A percentile compares a stretch with the other conserved stretches of the same genome.
phyloP scores from a whole-genome alignment of 2,113 vertebrate species.

The Chamaetylas fuelleborni region DNA sequence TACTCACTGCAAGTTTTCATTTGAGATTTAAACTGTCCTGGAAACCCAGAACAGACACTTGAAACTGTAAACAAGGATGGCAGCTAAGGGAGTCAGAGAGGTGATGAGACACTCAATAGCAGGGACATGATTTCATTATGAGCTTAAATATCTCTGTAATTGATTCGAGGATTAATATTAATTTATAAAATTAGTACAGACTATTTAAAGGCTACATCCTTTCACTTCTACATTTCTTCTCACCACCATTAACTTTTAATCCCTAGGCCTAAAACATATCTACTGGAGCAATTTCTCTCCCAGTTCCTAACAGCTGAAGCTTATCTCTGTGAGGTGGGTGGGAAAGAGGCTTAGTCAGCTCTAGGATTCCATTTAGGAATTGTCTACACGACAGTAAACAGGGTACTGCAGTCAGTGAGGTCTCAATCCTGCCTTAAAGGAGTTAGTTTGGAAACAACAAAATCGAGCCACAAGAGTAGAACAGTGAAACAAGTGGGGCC shows the following conservation, averaged over 20 bases:
- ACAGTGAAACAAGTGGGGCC: background rate
- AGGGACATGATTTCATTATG: background rate
- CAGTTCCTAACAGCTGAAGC: background rate
- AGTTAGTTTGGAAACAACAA: background rate
- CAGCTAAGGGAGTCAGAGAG: background rate
- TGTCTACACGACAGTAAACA: background rate
- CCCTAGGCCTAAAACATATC: background rate
- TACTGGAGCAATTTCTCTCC: background rate
- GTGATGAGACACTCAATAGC: background rate
- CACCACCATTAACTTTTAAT: background rate
- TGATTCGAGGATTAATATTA: slow-evolving; percentile 5
- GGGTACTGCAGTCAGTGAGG: background rate
- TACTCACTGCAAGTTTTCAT: background rate
- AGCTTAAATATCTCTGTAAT: background rate
- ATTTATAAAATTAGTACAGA: background rate
- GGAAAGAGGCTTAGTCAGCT: background rate
- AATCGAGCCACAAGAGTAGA: rapidly evolving
- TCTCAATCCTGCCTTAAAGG: background rate
- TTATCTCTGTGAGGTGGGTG: background rate
- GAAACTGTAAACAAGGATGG: background rate
- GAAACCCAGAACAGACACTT: background rate
- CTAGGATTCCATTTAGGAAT: background rate
- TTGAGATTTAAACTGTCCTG: background rate
- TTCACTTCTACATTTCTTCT: background rate
- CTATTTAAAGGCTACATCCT: background rate